These are phyloP conservation scores for Pseudolaguvia tuberculata DNA, from an alignment of 2,113 vertebrate species.

Conservation along the genomic window DNA sequence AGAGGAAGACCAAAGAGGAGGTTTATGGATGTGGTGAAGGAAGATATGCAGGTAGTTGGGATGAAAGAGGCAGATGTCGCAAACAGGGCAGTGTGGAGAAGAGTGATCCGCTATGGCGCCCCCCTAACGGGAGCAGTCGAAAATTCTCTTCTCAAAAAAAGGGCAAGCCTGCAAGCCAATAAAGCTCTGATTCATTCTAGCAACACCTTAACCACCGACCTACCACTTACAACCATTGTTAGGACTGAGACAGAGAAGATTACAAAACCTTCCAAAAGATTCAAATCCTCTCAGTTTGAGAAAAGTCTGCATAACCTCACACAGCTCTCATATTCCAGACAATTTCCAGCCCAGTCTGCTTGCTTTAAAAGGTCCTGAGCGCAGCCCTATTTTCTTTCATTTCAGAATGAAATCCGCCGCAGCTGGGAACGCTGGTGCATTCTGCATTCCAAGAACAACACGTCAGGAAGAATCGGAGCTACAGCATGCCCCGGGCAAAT, in stretches of 20 bases:
- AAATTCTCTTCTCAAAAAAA: too few species aligned
- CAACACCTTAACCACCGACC: too few species aligned
- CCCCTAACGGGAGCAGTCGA: too few species aligned
- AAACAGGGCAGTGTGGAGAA: too few species aligned
- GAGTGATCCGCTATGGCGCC: too few species aligned
- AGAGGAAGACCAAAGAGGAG: too few species aligned
- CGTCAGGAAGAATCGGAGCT: conserved; percentile 13
- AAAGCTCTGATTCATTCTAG: too few species aligned
- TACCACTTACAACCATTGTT: not conserved
- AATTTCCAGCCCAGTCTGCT: not conserved
- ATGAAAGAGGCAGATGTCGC: too few species aligned
- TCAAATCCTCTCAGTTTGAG: not conserved
- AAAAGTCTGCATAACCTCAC: not conserved
- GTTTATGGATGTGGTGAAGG: too few species aligned
- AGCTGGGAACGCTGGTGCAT: not conserved
- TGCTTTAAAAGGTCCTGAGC: not conserved
- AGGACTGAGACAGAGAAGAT: not conserved
- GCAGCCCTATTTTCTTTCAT: not conserved
- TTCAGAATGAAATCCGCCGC: not conserved
- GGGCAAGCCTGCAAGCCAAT: too few species aligned
- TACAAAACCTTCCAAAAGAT: not conserved
- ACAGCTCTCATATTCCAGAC: not conserved
- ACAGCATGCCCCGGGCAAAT: conserved; percentile 22
- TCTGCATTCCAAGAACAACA: conserved; percentile 15
- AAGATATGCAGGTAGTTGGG: too few species aligned